These are phyloP conservation scores for Echiichthys vipera DNA, from an alignment of 2,797 vertebrate species.

Conservation along the genomic window DNA sequence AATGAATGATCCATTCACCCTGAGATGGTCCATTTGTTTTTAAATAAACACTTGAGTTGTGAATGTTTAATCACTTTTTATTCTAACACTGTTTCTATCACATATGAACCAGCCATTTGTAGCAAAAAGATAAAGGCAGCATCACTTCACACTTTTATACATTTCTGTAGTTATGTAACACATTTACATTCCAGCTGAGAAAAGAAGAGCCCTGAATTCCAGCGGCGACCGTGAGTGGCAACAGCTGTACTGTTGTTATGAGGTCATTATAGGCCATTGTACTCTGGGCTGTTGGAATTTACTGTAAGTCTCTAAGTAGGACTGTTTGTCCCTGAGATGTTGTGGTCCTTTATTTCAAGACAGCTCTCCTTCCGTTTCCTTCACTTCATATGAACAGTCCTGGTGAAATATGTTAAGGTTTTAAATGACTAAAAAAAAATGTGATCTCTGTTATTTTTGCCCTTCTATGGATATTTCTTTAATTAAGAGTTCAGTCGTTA, in stretches of 20 bases:
- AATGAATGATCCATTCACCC: slow-evolving; percentile 8
- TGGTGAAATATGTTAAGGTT: background rate
- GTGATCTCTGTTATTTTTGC: background rate
- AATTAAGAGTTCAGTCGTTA: background rate
- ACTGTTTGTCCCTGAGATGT: slow-evolving; percentile 24
- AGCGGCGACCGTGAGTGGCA: slow-evolving; percentile 19
- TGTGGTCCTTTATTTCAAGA: slow-evolving; percentile 3
- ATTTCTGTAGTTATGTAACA: slow-evolving; percentile 31
- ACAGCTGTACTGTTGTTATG: slow-evolving; percentile 43
- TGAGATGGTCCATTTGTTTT: slow-evolving; percentile 3
- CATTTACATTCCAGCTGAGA: slow-evolving; percentile 32
- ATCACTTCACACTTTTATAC: slow-evolving; percentile 12
- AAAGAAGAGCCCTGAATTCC: slow-evolving; percentile 29
- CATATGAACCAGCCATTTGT: background rate
- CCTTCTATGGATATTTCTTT: background rate
- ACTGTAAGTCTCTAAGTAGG: slow-evolving; percentile 41
- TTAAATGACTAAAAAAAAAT: background rate
- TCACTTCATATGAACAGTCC: background rate
- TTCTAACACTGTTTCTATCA: background rate
- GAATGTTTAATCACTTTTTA: background rate
- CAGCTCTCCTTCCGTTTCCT: background rate
- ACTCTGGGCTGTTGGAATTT: slow-evolving; percentile 46
- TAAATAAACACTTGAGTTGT: slow-evolving; percentile 32
- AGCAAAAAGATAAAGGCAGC: background rate
- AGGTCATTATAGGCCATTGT: slow-evolving; percentile 48